Evolutionary conservation across 2,113 vertebrate species (phyloP).

Genomic region (Epinephelus moara): DNA sequence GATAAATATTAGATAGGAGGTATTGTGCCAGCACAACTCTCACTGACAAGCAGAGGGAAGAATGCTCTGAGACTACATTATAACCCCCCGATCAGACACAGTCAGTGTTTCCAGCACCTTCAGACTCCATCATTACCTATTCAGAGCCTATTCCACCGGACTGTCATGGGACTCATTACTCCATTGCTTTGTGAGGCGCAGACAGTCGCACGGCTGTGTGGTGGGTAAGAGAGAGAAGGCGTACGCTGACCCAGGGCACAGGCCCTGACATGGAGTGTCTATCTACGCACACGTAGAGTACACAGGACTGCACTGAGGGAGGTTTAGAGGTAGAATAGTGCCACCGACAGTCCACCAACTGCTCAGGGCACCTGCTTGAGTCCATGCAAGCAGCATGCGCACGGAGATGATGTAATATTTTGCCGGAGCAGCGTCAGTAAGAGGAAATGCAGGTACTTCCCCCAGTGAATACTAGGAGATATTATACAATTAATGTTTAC

Average conservation of each 20-base stretch:
- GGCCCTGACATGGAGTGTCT: slow-evolving; percentile 68
- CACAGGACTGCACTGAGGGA: slow-evolving; percentile 61
- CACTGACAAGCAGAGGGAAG: slow-evolving; percentile 64
- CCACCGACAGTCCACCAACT: slow-evolving; percentile 22
- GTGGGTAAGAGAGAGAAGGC: slow-evolving; percentile 57
- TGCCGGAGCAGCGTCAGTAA: background rate
- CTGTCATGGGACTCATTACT: slow-evolving; percentile 82
- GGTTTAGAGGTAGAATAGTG: slow-evolving; percentile 57
- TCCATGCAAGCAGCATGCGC: slow-evolving; percentile 13
- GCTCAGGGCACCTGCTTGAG: slow-evolving; percentile 7
- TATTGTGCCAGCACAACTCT: slow-evolving; percentile 55
- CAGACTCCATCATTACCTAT: slow-evolving; percentile 78
- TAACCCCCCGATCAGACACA: slow-evolving; percentile 64
- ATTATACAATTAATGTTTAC: too few species aligned
- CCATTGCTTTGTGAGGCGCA: slow-evolving; percentile 77
- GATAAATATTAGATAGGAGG: slow-evolving; percentile 66
- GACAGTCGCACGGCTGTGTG: slow-evolving; percentile 57
- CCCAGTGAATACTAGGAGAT: background rate
- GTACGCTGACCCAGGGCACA: slow-evolving; percentile 61
- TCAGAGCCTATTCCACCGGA: slow-evolving; percentile 66
- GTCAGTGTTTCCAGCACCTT: slow-evolving; percentile 69
- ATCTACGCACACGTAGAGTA: slow-evolving; percentile 59
- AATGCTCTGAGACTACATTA: slow-evolving; percentile 74
- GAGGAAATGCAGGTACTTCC: background rate
- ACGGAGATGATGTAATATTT: slow-evolving; percentile 1